Evolutionary conservation across 1,140 invertebrate species (phyloP), one percentile per base, ranked within the genome.

Genomic region (Caenorhabditis remanei): DNA sequence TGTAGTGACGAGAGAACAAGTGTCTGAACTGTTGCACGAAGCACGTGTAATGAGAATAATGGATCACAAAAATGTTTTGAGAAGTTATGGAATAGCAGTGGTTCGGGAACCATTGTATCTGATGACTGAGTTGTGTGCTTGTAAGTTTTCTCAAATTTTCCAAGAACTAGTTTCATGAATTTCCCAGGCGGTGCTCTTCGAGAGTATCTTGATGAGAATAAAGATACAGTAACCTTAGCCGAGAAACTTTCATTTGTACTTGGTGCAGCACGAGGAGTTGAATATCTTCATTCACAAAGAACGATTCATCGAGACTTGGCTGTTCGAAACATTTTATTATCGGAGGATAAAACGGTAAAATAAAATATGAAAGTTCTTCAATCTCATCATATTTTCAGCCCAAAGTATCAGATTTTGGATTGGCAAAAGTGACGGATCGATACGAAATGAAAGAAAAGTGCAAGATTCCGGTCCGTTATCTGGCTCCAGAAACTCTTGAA

Each of bases 251-350:
- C 67, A 21, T 88, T 88, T 41, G 56, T 61, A 8, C 82, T 86
- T 24, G 87, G 85, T 13, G 53, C 75, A 2, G 85, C 87, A 14
- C 21, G 61, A 46, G 97, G 97, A 85, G 98, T 99, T 97, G 95
- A 96, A 24, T 98, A 98, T 94, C 94, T 98, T 92, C 97, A 98
- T 94, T 67, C 58, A 4, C 46, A 55, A 24, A 85, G 79, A 41
- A 71, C 50, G 13, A 58, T 85, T 53, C 85, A 85, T 43, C n/a
- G 63, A 50, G 85, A 85, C 46, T 55, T 85, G 21, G 63, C 85
- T 11, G 63, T 67, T n/a, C 19, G 71, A 53, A 79, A 79, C 24
- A 79, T 79, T 24, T 40, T 79, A 8, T 41, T 79, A 6, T 32
- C 46, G 2, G 71, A 85, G 32, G 82, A 58, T 43, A 63, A 58